Evolutionary conservation across 2,888 invertebrate species (phyloP).

Genomic region (Troides helena): DNA sequence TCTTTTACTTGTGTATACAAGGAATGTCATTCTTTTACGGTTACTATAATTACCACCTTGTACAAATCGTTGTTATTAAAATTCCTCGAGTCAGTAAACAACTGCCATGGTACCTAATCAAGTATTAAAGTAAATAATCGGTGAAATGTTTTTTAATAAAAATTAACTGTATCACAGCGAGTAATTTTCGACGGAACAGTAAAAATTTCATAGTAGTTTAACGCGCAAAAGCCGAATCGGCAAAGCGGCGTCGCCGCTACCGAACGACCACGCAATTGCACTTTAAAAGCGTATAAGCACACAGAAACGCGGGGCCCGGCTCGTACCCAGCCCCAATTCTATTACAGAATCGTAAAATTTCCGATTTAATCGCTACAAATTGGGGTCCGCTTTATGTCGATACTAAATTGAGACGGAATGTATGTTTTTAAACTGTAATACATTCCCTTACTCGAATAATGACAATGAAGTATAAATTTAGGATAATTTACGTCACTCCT

Average conservation of each 20-base stretch:
- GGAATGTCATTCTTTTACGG: too few species aligned
- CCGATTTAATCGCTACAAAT: constrained; percentile 34
- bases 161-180: background rate
- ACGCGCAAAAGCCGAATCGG: constrained; percentile 30
- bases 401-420: constrained; percentile 1
- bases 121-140: too few species aligned
- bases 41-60: too few species aligned
- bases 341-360: constrained; percentile 37
- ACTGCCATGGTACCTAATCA: too few species aligned
- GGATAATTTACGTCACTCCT: too few species aligned
- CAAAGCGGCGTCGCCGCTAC: constrained; percentile 31
- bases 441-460: too few species aligned
- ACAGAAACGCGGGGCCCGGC: constrained; percentile 29
- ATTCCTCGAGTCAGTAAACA: too few species aligned
- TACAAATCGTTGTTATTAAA: too few species aligned
- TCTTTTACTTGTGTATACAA: too few species aligned
- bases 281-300: constrained; percentile 30
- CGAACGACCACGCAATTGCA: constrained; percentile 35
- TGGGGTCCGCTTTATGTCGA: constrained; percentile 17
- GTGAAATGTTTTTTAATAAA: too few species aligned
- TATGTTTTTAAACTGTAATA: too few species aligned
- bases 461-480: too few species aligned
- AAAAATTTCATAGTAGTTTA: constrained; percentile 33
- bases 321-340: constrained; percentile 34
- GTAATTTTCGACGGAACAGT: constrained; percentile 21